phyloP scores from a whole-genome alignment of 64 coral and sea anemone species.

The Montipora capricornis region DNA sequence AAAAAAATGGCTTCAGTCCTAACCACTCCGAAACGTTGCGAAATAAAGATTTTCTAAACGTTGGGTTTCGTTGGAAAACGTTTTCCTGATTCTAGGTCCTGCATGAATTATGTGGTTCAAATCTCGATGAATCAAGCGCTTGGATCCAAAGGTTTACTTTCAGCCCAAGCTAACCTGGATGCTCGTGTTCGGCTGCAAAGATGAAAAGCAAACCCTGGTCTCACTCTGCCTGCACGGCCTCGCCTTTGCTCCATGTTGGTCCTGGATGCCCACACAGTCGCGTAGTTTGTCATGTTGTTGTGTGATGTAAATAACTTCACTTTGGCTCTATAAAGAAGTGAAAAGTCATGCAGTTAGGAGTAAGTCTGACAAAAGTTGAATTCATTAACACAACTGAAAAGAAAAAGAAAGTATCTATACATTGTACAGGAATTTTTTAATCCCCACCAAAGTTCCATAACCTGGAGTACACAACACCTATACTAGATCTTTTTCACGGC shows the following conservation, averaged over 20 bases:
- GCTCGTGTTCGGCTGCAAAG: conserved; percentile 92
- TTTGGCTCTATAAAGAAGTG: conserved; percentile 73
- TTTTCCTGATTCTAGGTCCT: no score
- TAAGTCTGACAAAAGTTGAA: not conserved
- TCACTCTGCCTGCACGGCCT: conserved; percentile 92
- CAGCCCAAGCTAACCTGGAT: conserved; percentile 64
- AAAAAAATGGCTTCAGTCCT: no score
- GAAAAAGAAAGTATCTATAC: not conserved
- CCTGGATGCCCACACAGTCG: conserved; percentile 96
- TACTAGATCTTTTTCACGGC: no score
- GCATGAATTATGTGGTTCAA: no score
- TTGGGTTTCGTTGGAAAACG: no score
- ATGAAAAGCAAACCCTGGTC: conserved; percentile 97
- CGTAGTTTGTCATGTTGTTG: conserved; percentile 99
- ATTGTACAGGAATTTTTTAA: no score
- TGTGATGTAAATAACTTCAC: conserved; percentile 98
- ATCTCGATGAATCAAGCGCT: no score
- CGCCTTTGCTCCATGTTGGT: conserved; percentile 99
- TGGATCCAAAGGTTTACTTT: not conserved
- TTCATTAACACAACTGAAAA: not conserved
- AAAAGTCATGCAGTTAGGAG: not conserved
- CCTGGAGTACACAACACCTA: no score
- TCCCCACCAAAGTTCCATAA: no score
- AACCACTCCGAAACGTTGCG: no score
- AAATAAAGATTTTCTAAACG: no score